These are phyloP conservation scores for Lacerta agilis DNA, from an alignment of 2,797 vertebrate genomes.

Conservation along the genomic window DNA sequence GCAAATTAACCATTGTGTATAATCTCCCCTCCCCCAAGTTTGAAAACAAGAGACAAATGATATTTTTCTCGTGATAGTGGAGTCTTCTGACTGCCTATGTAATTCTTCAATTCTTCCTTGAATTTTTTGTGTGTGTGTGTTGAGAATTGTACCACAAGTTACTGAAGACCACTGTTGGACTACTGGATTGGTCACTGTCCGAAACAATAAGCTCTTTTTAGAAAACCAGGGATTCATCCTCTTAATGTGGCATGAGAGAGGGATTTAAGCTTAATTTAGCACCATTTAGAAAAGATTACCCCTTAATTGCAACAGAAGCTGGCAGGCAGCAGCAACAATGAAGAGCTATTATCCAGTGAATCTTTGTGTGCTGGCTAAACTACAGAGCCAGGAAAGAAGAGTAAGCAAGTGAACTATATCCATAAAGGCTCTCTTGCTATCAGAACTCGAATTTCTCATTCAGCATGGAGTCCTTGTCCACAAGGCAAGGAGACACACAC, in stretches of 20 bases:
- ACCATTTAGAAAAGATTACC: slow-evolving; percentile 82
- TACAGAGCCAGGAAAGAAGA: background rate
- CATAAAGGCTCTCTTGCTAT: background rate
- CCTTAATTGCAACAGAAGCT: slow-evolving; percentile 75
- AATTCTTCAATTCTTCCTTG: background rate
- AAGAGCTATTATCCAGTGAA: slow-evolving; percentile 65
- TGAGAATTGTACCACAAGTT: background rate
- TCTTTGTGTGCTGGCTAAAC: slow-evolving; percentile 39
- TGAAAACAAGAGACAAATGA: background rate
- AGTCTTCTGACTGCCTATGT: background rate
- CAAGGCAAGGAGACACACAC: slow-evolving; percentile 2
- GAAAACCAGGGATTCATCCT: slow-evolving; percentile 77
- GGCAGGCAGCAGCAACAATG: slow-evolving; percentile 62
- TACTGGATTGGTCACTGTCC: slow-evolving; percentile 62
- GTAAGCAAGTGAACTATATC: background rate
- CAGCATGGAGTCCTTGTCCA: background rate
- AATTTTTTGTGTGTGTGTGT: too few relatives aligned
- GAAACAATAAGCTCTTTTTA: slow-evolving; percentile 79
- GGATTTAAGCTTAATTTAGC: slow-evolving; percentile 84
- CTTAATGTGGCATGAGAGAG: slow-evolving; percentile 72
- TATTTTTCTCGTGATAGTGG: background rate
- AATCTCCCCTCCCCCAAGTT: background rate
- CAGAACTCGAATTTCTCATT: background rate
- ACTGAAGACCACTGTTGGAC: slow-evolving; percentile 45
- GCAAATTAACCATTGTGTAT: background rate